Base-by-base conservation (phyloP, 2,113 vertebrate genomes). In the Sebastes fasciatus region DNA sequence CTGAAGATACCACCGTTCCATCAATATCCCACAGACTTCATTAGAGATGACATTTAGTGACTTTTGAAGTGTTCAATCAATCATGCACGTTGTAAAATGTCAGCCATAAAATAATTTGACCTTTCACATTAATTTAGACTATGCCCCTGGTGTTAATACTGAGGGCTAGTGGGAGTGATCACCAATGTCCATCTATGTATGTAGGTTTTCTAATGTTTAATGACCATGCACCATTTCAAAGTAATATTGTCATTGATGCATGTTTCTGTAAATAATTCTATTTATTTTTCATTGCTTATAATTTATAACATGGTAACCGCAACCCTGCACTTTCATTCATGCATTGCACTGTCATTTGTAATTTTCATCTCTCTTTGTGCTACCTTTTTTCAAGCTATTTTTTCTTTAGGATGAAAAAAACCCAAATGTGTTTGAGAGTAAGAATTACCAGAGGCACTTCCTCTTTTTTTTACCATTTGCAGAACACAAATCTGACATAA, bases 31-130 rank as follows among this genome's bases (percentile, higher is more conserved):
- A 42, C 21, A 71, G 74, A 64, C 58, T 86, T 91, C 57, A 86
- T 90, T 88, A 90, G 34, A 75, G 43, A 48, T 89, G 85, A 79
- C 92, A 90, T 93, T 89, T 84, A 83, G 69, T 73, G 83, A 77
- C 64, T 88, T 88, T 52, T 86, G 68, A 87, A 80, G 76, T 61
- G 34, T 34, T 69, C 61, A 79, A 85, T 82, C 74, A 85, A 82
- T 88, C 71, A 84, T 57, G 62, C 72, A 57, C 9, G 4, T 77
- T 26, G 58, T 52, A 63, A 92, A 93, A 90, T 89, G 88, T 87
- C 91, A 91, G 40, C 58, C 70, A 84, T 83, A 77, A 89, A 81
- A 85, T 77, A 67, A 73, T 81, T 54, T 84, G 88, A 86, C 88
- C 88, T 91, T 90, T 86, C 61, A 72, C 62, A 85, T 74, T 64